Conservation (phyloP, 2,888 invertebrate genomes). For the Gibbula magus region DNA sequence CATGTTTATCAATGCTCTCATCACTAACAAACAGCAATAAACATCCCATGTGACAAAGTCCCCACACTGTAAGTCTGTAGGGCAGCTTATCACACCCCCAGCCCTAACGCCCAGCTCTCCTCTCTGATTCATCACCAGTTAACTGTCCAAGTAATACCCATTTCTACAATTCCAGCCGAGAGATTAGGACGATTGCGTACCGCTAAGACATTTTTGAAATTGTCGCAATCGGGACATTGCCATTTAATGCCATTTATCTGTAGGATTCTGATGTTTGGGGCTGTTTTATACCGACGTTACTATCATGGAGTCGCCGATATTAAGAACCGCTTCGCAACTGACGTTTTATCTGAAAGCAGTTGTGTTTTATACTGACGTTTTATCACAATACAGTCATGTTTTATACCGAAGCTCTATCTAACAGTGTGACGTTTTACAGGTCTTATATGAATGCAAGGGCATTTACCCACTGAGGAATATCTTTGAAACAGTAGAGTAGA, state of each 20-base stretch:
- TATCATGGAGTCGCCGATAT: too few relatives aligned
- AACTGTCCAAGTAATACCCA: neutral
- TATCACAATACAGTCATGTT: too few relatives aligned
- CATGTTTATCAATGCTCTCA: neutral
- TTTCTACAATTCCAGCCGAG: neutral
- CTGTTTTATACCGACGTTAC: too few relatives aligned
- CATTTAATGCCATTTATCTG: neutral
- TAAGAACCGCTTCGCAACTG: too few relatives aligned
- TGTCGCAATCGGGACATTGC: neutral
- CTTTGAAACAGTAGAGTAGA: too few relatives aligned
- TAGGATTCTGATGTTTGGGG: too few relatives aligned
- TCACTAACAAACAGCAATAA: slow-evolving; percentile 10
- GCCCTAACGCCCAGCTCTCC: neutral
- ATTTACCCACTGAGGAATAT: too few relatives aligned
- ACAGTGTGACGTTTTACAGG: too few relatives aligned
- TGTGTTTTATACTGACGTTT: too few relatives aligned
- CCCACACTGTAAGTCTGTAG: neutral
- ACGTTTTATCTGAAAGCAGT: too few relatives aligned
- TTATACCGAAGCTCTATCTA: too few relatives aligned
- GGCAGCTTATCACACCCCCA: neutral
- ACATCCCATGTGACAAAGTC: neutral
- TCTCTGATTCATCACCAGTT: neutral
- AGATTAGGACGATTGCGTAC: neutral
- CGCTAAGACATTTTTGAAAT: neutral
- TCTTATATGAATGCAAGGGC: too few relatives aligned